Percentiles rank a stretch among this genome's conserved stretches.
phyloP scores from a whole-genome alignment of 2,888 invertebrate genomes.

The Nephrocerus scutellatus region DNA sequence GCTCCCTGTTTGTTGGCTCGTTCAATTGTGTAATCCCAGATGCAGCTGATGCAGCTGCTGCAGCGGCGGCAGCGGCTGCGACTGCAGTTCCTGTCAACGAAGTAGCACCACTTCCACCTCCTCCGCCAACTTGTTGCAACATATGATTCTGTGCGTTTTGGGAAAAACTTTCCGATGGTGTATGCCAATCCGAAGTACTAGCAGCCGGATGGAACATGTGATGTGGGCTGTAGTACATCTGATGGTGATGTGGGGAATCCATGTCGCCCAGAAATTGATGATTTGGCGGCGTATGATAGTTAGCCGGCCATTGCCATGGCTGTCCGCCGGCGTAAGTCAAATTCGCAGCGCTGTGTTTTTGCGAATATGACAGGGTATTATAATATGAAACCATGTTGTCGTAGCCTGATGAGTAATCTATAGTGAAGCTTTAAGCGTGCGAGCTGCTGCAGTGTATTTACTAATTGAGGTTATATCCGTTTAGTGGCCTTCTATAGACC shows the following conservation, averaged over 20 bases:
- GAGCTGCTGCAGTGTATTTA: no score
- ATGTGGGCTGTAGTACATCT: conserved; percentile 48
- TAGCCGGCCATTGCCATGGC: conserved; percentile 49
- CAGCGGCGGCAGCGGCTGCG: conserved; percentile 20
- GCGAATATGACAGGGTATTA: conserved; percentile 60
- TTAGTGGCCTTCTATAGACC: no score
- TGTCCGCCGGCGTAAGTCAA: conserved; percentile 50
- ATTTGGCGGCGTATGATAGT: conserved; percentile 48
- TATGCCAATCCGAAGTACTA: conserved; percentile 40
- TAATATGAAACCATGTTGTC: conserved; percentile 66
- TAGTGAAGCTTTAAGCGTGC: no score
- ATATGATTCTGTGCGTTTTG: conserved; percentile 36
- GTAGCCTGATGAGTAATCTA: no score
- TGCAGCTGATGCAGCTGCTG: conserved; percentile 33
- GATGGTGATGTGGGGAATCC: conserved; percentile 46
- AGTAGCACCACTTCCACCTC: conserved; percentile 13
- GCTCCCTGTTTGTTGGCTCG: conserved; percentile 32
- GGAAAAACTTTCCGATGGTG: conserved; percentile 36
- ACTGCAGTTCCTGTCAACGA: conserved; percentile 2
- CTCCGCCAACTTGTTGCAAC: conserved; percentile 30
- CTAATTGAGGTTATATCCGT: no score
- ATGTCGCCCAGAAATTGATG: conserved; percentile 47
- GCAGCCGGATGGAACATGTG: conserved; percentile 49
- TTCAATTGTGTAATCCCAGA: conserved; percentile 30
- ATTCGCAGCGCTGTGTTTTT: conserved; percentile 55